Evolutionary conservation across 2,797 vertebrate species (phyloP), one percentile per base, ranked within the genome.

Genomic region (Syncerus caffer): DNA sequence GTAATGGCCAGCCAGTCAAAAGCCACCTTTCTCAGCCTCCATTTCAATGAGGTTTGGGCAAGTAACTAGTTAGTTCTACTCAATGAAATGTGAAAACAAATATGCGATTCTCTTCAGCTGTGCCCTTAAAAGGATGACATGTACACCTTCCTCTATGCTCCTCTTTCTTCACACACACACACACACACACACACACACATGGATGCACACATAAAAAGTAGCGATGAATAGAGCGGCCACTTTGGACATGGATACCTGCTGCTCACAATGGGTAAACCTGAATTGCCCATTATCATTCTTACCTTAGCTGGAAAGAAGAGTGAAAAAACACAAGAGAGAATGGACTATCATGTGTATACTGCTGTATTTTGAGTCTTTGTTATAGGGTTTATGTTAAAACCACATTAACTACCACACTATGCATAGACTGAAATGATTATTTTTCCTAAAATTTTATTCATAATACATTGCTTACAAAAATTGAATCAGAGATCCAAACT

Each of bases 371-470:
- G 4, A 11, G 17, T 67, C 38, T 95, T 93, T 84, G 25, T 86
- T 79, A n/a, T 15, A 57, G 23, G 55, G 6, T 17, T 55, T 60
- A 71, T n/a, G 55, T 86, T 71, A 92, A 95, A 79, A n/a, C 57
- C 71, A 2, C 1, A 16, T 45, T 86, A 96, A 34, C 57, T 90
- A 64, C 34, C 45, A 51, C 6, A 83, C 31, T 42, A 55, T 31
- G 6, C 15, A 45, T 27, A 57, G 9, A 45, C 31, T 87, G 14
- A 94, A 95, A 51, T 78, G 38, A 78, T 62, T 74, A 50, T 78
- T 89, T 92, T 83, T 71, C 71, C 92, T 82, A 86, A 92, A 60
- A 86, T 42, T 95, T 85, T 93, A 31, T 31, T 85, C 47, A 51
- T 74, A 74, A 14, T 25, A 19, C 1, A 50, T 94, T 91, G 27